Evolutionary conservation across 2,797 vertebrate genomes (phyloP), one percentile per base, ranked within the genome.

Genomic region (Ctenopoma multispine): DNA sequence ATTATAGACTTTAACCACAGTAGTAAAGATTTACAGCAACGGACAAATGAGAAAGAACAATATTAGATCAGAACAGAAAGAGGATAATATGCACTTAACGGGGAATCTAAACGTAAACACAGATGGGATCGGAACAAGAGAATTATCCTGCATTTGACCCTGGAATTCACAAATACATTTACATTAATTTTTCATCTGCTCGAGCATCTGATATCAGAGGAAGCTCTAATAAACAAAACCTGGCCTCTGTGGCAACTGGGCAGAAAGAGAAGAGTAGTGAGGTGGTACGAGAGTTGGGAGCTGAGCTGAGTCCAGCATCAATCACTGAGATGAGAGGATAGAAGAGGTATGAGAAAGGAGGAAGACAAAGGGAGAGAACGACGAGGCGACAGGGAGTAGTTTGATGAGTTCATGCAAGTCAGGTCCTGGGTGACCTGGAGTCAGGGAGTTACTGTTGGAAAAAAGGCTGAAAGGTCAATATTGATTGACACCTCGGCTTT

Each of bases 401-500:
- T 90, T 89, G 91, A 93, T 89, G 87, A 88, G 84, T 82, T 89
- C 78, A 90, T 76, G 68, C 4, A 51, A 80, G 82, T 84, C 76
- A 86, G 77, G 84, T 87, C 84, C 79, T 83, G 78, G 63, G 84
- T 84, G 90, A 76, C 77, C 69, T 56, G 65, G 71, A 89, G 78
- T 79, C 87, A 80, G 64, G 80, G 86, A 89, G 89, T 85, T 87
- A 83, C 82, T 62, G 67, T 62, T 48, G 68, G 59, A 59, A 55
- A 84, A 89, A 85, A 87, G 67, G 75, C 72, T 72, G 73, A 89
- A 90, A 91, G 90, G 91, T 91, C 91, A 89, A 50, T 82, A 89
- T 87, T 91, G 90, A 92, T 38, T 84, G 77, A 85, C 82, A 87
- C 58, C 43, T 43, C 67, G 24, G 65, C 72, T 82, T 71, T 63